phyloP scores from a whole-genome alignment of 2,888 invertebrate genomes.

The Mythimna loreyi region DNA sequence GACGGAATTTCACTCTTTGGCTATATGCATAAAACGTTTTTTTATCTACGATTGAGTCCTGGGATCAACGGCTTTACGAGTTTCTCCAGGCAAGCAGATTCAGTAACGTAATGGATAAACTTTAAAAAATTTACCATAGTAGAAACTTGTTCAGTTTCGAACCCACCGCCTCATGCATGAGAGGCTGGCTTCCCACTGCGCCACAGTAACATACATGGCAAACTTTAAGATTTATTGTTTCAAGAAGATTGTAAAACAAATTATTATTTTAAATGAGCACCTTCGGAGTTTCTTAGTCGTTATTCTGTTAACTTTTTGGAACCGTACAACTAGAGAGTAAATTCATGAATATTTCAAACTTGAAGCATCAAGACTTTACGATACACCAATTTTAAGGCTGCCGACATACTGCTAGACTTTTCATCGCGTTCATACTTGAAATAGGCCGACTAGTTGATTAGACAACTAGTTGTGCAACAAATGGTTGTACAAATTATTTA shows the following conservation, averaged over 20 bases:
- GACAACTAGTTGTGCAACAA: too few species aligned
- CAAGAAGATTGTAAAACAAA: conserved; percentile 35
- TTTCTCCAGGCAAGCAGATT: too few species aligned
- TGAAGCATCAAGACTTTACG: conserved; percentile 1
- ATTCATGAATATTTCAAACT: conserved; percentile 20
- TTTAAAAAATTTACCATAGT: too few species aligned
- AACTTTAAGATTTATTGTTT: conserved; percentile 29
- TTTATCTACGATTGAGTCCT: too few species aligned
- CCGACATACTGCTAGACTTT: not conserved
- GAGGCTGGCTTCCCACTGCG: too few species aligned
- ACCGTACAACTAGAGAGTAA: not conserved
- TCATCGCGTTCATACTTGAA: not conserved
- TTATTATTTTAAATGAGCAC: conserved; percentile 39
- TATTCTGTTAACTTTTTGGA: conserved; percentile 4
- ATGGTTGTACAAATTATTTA: not conserved
- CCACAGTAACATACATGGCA: not conserved
- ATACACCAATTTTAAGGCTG: not conserved
- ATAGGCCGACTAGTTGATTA: not conserved
- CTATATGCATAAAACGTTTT: too few species aligned
- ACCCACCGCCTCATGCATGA: too few species aligned
- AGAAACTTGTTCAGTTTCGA: too few species aligned
- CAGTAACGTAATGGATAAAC: too few species aligned
- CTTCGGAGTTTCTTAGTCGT: conserved; percentile 13
- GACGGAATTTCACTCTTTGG: too few species aligned
- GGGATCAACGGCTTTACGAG: too few species aligned